These are phyloP conservation scores for Heliconius cydno DNA, from an alignment of 2,888 invertebrate genomes.

Conservation along the genomic window DNA sequence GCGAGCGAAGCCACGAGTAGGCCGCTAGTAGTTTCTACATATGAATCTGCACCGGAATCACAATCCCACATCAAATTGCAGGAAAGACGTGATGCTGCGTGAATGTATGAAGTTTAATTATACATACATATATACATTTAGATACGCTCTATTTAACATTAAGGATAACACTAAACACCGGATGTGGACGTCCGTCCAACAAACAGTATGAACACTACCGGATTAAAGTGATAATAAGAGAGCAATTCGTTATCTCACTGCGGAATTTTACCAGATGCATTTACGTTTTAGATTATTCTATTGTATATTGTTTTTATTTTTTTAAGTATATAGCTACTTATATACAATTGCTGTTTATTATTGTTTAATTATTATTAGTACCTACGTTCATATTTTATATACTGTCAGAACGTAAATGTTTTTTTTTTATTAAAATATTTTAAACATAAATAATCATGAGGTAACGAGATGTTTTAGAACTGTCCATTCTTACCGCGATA, in stretches of 20 bases:
- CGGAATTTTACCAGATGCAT: constrained; percentile 27
- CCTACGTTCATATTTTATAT: too few species aligned
- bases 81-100: not conserved
- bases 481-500: too few species aligned
- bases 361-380: too few species aligned
- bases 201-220: constrained; percentile 54
- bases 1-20: too few species aligned
- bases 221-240: constrained; percentile 47
- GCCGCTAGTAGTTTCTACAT: not conserved
- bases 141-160: constrained; percentile 65
- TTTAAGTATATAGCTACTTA: too few species aligned
- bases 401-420: too few species aligned
- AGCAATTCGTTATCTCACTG: constrained; percentile 26
- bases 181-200: constrained; percentile 68
- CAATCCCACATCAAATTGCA: not conserved
- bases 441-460: too few species aligned
- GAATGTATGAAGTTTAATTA: not conserved
- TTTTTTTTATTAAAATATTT: too few species aligned
- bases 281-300: too few species aligned
- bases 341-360: too few species aligned
- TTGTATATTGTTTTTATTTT: too few species aligned
- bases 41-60: not conserved
- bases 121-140: not conserved
- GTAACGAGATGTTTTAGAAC: too few species aligned
- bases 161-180: constrained; percentile 66